Base-by-base conservation (phyloP, 2,113 vertebrate genomes). In the Romanogobio albipinnatus region DNA sequence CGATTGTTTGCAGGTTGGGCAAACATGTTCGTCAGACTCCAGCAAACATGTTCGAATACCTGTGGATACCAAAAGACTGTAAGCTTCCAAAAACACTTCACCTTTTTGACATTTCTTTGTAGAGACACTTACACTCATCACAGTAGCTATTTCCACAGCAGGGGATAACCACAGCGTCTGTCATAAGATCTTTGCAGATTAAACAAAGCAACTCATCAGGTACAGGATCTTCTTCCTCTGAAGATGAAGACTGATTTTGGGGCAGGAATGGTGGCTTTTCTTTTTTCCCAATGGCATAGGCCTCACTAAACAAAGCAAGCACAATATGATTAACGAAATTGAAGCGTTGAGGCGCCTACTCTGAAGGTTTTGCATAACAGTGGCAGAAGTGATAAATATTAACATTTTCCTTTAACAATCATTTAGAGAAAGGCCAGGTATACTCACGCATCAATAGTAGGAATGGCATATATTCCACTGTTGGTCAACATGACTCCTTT, bases 111-210 rank as follows among this genome's bases (percentile, higher is more conserved):
- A 24, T 33, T 13, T 33, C 13, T 24, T 62, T 6, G 7, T 33
- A 14, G 17, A 43, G 22, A 58, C 3, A 93, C 98, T 97, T 93
- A 99, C 98, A 99, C 90, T 99, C 98, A 19, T 99, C 98, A 84
- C 98, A 99, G 47, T 99, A 99, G 91, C 98, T 99, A 94, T 99
- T 99, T 87, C 97, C 97, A 85, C 98, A 99, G 94, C 98, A 99
- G 79, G 98, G 98, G 84, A 99, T 99, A 89, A 99, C 97, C 81
- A 98, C 98, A 0, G 98, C 97, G n/a, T 99, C 98, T 0, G 92
- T 96, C 96, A 99, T 96, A 85, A 98, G 96, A 83, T 99, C 97
- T 75, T 95, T 97, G 88, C 98, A 99, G 89, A 99, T 96, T 49
- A 98, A 94, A 92, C 98, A 99, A 3, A 97, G 89, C 66, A 99